Percentiles rank a stretch among this genome's conserved stretches.
These are phyloP conservation scores for Cyphomyrus plagiostoma DNA, from an alignment of 2,113 vertebrate species.

Conservation along the genomic window DNA sequence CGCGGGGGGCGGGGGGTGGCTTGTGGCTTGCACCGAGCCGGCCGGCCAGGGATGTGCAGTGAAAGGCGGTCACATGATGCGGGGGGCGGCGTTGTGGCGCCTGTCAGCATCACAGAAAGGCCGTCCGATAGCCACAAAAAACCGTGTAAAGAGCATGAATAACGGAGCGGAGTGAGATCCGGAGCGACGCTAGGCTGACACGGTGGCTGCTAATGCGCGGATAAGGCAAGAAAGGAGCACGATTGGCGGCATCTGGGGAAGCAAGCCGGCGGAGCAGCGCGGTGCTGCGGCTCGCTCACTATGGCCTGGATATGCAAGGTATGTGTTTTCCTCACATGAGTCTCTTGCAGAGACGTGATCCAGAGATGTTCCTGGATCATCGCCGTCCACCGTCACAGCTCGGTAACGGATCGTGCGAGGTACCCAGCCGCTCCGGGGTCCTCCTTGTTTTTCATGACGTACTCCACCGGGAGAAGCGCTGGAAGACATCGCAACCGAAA, in stretches of 20 bases:
- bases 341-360: neutral
- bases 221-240: conserved; percentile 33
- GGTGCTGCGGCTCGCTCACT: conserved; percentile 15
- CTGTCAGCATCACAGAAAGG: conserved; percentile 22
- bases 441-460: neutral
- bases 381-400: neutral
- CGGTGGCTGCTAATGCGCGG: conserved; percentile 19
- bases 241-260: neutral
- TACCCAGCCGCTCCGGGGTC: neutral
- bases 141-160: conserved; percentile 39
- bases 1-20: neutral
- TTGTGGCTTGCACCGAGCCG: neutral
- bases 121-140: conserved; percentile 39
- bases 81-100: conserved; percentile 41
- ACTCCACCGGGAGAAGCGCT: neutral
- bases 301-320: conserved; percentile 72
- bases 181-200: conserved; percentile 31
- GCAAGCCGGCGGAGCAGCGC: neutral
- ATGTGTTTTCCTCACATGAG: conserved; percentile 32
- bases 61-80: conserved; percentile 43
- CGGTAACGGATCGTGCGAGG: neutral
- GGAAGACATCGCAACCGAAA: neutral
- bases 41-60: neutral
- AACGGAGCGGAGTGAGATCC: conserved; percentile 46
- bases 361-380: neutral